Base-by-base conservation (phyloP, 2,113 vertebrate species). In the Mirza zaza region DNA sequence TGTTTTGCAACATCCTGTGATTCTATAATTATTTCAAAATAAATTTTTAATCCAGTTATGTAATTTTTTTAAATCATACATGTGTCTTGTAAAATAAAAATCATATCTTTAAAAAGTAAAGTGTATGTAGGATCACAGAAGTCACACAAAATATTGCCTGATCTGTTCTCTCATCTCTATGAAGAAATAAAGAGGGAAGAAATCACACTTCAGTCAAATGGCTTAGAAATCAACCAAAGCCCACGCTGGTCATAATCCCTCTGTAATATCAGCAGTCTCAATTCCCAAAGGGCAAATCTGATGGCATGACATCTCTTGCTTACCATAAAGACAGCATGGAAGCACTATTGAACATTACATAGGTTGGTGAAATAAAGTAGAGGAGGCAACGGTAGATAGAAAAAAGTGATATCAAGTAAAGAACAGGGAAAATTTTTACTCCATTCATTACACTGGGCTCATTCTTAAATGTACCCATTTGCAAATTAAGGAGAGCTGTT, bases 1-100 rank as follows among this genome's bases (percentile, higher is more conserved):
- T 55, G 13, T 87, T 84, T 84, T 52, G 2, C 45, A 87, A 83
- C 14, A 73, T 15, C 12, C 29, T 63, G 65, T 70, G 36, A 80
- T 80, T 57, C 70, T 80, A 48, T 57, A 87, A 83, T n/a, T 89
- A 90, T 39, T 94, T 96, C 48, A 75, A 91, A 95, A 67, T 91
- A 50, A 25, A 32, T 81, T 80, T 77, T 91, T 39, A 91, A 92
- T 59, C 36, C 11, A 70, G 42, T 55, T 59, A 92, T 10, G 29
- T 34, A 90, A 34, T 67, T 90, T 63, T 90, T 76, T 6, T 67
- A 86, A 95, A 88, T 6, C 65, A 67, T 32, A 52, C 59, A 25
- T 17, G 4, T 81, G 55, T 77, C 20, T 55, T 21, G 57, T 25
- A 88, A 95, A 68, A 71, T 18, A 88, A 90, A 81, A 23, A 12